Conservation (phyloP, 2,797 vertebrate species). For the Periophthalmus magnuspinnatus region DNA sequence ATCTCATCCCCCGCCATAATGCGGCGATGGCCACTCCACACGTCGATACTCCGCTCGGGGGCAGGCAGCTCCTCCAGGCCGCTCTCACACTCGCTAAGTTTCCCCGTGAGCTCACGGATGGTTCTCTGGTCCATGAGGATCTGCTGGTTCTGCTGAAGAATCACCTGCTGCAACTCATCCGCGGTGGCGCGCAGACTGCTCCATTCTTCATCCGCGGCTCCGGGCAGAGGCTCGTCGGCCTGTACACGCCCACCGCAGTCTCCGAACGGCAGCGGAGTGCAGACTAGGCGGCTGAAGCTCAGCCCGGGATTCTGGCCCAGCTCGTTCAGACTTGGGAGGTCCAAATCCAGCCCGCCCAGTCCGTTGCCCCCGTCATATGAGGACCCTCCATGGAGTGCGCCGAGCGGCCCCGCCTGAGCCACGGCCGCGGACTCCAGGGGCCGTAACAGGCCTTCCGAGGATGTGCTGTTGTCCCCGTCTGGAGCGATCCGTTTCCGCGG, state of each 20-base stretch:
- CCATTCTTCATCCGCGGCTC: slow-evolving; percentile 78
- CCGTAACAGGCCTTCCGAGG: slow-evolving; percentile 69
- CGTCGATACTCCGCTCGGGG: slow-evolving; percentile 77
- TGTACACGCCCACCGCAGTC: slow-evolving; percentile 82
- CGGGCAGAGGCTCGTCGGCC: slow-evolving; percentile 63
- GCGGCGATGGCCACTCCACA: slow-evolving; percentile 79
- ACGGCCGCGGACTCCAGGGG: slow-evolving; percentile 62
- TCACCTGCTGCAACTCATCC: slow-evolving; percentile 88
- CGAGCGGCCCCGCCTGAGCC: slow-evolving; percentile 80
- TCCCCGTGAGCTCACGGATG: slow-evolving; percentile 91
- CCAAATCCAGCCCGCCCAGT: slow-evolving; percentile 71
- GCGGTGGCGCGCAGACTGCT: slow-evolving; percentile 85
- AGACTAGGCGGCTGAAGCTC: slow-evolving; percentile 88
- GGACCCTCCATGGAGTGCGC: slow-evolving; percentile 84
- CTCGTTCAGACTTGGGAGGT: slow-evolving; percentile 77
- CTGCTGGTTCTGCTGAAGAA: slow-evolving; percentile 91
- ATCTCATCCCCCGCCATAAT: slow-evolving; percentile 87
- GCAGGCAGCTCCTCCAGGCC: slow-evolving; percentile 80
- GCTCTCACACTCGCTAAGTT: slow-evolving; percentile 90
- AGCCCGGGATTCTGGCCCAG: slow-evolving; percentile 69
- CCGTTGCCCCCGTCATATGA: slow-evolving; percentile 66
- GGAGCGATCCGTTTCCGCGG: slow-evolving; percentile 77
- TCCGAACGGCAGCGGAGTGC: slow-evolving; percentile 83
- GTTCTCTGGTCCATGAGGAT: slow-evolving; percentile 91
- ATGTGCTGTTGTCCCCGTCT: slow-evolving; percentile 81